Conservation (phyloP, 2,113 vertebrate species). For the Cynopterus brachyotis region DNA sequence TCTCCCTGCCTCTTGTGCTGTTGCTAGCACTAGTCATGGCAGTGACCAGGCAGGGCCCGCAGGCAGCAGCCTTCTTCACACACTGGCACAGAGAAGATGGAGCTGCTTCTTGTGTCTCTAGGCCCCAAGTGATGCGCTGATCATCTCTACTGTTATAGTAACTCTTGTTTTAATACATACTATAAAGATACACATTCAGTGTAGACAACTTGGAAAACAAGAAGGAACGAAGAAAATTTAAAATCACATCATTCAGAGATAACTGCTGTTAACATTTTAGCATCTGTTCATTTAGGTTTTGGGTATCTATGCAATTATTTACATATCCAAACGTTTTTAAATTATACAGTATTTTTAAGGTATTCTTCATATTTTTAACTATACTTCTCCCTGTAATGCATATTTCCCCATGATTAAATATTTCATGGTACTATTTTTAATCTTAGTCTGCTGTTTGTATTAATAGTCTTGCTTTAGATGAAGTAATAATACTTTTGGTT, state of each 20-base stretch:
- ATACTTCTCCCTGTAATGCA: background rate
- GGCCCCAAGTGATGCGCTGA: background rate
- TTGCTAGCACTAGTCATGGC: background rate
- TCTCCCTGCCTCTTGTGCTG: background rate
- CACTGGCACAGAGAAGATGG: fast-evolving
- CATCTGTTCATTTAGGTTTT: background rate
- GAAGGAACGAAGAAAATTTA: background rate
- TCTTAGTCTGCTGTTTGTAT: background rate
- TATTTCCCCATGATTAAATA: background rate
- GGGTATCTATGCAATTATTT: background rate
- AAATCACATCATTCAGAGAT: background rate
- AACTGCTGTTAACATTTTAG: background rate
- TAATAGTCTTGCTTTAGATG: background rate
- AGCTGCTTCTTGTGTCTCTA: background rate
- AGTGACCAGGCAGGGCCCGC: background rate
- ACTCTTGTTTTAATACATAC: background rate
- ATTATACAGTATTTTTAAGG: background rate
- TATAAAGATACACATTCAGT: background rate
- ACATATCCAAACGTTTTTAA: background rate
- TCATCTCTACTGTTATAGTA: background rate
- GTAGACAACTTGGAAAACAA: background rate
- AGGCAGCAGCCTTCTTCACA: no score
- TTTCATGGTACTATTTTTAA: background rate
- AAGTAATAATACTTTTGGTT: background rate
- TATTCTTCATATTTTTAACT: background rate